Evolutionary conservation across 64 coral and sea anemone genomes (phyloP).

Genomic region (Porites australiensis): DNA sequence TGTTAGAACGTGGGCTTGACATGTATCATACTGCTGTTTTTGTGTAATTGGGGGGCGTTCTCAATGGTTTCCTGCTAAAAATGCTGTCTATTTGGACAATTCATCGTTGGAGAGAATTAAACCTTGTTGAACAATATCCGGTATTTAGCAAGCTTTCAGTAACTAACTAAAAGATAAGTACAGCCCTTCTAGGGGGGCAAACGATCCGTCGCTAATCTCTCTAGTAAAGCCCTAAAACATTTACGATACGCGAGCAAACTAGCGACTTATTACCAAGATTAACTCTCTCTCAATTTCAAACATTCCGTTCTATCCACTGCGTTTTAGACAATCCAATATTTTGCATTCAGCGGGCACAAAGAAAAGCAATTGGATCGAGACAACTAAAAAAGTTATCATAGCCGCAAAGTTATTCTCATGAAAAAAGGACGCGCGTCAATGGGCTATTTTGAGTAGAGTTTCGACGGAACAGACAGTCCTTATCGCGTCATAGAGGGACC

Average conservation of each 20-base stretch:
- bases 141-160: conserved; percentile 27
- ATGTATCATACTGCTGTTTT: conserved; percentile 8
- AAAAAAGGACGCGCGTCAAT: not conserved
- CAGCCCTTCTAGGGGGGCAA: conserved; percentile 13
- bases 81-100: conserved; percentile 50
- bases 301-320: not conserved
- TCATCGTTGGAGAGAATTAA: conserved; percentile 29
- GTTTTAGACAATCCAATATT: conserved; percentile 55
- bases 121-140: conserved; percentile 46
- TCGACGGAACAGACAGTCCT: not conserved
- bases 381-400: not conserved
- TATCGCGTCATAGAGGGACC: conserved; percentile 37
- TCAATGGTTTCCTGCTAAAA: conserved; percentile 38
- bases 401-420: not conserved
- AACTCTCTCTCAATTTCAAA: not conserved
- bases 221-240: not conserved
- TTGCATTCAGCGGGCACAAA: not conserved
- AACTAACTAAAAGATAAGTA: not conserved
- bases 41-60: not conserved
- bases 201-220: not conserved
- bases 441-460: not conserved
- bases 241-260: not conserved
- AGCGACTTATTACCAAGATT: no score
- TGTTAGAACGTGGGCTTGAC: not conserved
- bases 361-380: not conserved